Base-by-base conservation (phyloP, 2,797 vertebrate genomes). In the Gobio occitaniae region DNA sequence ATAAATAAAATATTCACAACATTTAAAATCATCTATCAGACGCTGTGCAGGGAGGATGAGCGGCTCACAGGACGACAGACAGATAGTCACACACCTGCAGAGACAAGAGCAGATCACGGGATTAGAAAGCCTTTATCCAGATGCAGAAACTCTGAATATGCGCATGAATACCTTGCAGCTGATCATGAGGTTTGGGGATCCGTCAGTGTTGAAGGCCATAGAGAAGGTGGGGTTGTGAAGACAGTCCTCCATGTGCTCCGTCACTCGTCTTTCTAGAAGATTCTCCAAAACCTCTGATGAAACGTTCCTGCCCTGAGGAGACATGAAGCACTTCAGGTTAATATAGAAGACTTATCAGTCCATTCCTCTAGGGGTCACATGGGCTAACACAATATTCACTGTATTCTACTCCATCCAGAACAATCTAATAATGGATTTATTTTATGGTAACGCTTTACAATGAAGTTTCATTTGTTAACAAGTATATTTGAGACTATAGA, bases 181-280 rank as follows among this genome's bases (percentile, higher is more conserved):
- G 90, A 98, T 96, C 87, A 99, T 92, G 19, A 99, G 96, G 83
- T 74, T 96, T 48, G 94, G 0, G 4, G 93, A 93, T 61, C 93
- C 89, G 69, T 96, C 96, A 8, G 86, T 90, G 78, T 91, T 94
- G 1, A 92, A 87, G 8, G 94, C 93, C n/a, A 96, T 86, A 0
- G 94, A 97, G 93, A 99, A 99, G n/a, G 91, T 88, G 0, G 97
- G 96, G 48, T 90, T 95, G 75, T 96, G 92, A 3, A 89, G 80
- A 90, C 98, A 99, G 1, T 93, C 92, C 29, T 94, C 91, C 50
- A 93, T 93, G 93, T 99, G 98, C 79, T 97, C 95, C 0, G 93
- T 95, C 19, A 98, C 69, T 1, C 90, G 91, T 50, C 86, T 90
- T 78, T 98, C 97, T 48, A 99, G 92, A 4, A 95, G 93, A 2